A percentile compares a stretch with the other conserved stretches of the same genome.
phyloP scores from a whole-genome alignment of 2,797 vertebrate species.

The Sebastes kiyomatsui region DNA sequence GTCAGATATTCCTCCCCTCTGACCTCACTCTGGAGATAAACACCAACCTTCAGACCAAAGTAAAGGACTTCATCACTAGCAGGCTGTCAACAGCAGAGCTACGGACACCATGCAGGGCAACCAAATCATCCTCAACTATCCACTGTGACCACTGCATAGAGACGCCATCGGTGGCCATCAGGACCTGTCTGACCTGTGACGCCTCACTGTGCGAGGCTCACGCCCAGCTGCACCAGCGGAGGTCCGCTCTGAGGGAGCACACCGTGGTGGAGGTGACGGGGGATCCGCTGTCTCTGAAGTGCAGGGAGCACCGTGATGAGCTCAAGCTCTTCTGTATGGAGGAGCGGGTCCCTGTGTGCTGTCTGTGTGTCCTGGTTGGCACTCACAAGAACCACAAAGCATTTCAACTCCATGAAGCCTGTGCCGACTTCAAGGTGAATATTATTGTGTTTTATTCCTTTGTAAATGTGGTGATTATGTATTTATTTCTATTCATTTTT shows the following conservation, averaged over 20 bases:
- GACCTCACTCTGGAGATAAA: conserved; percentile 73
- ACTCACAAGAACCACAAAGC: conserved; percentile 77
- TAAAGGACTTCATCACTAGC: conserved; percentile 50
- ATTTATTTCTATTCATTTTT: not conserved
- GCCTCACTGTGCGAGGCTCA: conserved; percentile 81
- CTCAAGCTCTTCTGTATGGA: conserved; percentile 82
- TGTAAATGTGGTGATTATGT: not conserved
- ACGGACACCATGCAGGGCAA: not conserved
- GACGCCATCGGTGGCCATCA: conserved; percentile 69
- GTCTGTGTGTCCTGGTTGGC: conserved; percentile 78
- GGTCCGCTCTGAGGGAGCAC: conserved; percentile 76
- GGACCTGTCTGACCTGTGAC: conserved; percentile 83
- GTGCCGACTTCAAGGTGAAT: conserved; percentile 75
- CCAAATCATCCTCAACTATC: conserved; percentile 37
- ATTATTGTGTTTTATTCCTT: not conserved
- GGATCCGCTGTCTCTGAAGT: conserved; percentile 79
- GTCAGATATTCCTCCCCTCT: conserved; percentile 79
- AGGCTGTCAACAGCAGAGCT: not conserved
- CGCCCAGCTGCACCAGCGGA: conserved; percentile 76
- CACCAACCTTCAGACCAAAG: conserved; percentile 65
- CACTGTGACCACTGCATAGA: conserved; percentile 84
- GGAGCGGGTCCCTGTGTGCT: conserved; percentile 77
- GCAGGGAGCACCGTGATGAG: conserved; percentile 80
- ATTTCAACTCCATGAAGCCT: conserved; percentile 74
- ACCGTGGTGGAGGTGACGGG: conserved; percentile 77